Evolutionary conservation across 2,113 vertebrate genomes (phyloP).

Genomic region (Dasyornis broadbenti): DNA sequence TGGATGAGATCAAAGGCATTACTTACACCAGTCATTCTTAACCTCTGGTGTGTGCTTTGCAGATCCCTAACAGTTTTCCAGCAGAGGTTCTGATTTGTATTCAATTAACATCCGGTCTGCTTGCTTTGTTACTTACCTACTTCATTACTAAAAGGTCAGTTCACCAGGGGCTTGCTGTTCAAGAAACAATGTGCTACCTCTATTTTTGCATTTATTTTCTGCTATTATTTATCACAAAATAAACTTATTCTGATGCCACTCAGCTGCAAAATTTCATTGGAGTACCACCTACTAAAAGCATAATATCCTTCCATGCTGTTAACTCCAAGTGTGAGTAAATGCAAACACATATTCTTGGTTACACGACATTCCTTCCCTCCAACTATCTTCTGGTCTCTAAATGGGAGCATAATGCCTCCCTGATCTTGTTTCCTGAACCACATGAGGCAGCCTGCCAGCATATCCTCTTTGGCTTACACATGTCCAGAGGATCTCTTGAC

Average conservation of each 20-base stretch:
- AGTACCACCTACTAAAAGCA: background rate
- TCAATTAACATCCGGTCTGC: background rate
- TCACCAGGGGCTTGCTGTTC: background rate
- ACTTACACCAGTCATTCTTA: background rate
- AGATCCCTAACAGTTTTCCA: background rate
- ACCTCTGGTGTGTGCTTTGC: background rate
- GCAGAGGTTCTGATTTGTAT: background rate
- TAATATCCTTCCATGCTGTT: background rate
- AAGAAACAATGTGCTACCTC: background rate
- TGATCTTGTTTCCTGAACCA: background rate
- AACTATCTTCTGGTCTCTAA: background rate
- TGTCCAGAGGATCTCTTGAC: conserved; percentile 2
- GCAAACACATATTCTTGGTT: background rate
- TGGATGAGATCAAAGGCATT: background rate
- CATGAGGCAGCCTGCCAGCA: background rate
- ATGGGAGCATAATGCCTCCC: background rate
- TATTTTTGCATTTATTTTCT: background rate
- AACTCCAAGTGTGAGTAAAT: background rate
- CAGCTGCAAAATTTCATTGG: background rate
- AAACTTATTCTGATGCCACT: background rate
- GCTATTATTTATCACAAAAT: background rate
- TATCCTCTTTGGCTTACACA: background rate
- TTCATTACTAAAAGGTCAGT: background rate
- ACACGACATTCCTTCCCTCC: background rate
- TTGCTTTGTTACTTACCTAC: background rate